A percentile compares a stretch with the other conserved stretches of the same genome.
These are phyloP conservation scores for Argyra leucocephala DNA, from an alignment of 2,888 invertebrate species.

Conservation along the genomic window DNA sequence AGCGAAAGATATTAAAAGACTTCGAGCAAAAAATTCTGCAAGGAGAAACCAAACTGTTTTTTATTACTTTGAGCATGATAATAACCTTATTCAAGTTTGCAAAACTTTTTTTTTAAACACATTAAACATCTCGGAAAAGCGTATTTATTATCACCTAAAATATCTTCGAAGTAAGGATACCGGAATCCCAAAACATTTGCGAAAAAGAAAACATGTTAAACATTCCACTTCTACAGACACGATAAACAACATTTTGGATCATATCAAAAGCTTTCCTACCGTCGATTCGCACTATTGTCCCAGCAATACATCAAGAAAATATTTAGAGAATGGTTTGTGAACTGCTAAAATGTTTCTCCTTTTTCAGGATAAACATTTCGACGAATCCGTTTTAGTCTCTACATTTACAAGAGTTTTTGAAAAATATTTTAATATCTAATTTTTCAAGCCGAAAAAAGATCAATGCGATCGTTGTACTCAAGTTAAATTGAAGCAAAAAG, in stretches of 20 bases:
- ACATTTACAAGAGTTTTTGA: background rate
- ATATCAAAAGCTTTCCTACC: too few relatives aligned
- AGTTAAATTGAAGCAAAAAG: background rate
- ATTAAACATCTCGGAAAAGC: background rate
- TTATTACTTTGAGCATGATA: conserved; percentile 1
- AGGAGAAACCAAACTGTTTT: background rate
- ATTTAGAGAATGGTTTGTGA: too few relatives aligned
- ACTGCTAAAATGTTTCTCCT: too few relatives aligned
- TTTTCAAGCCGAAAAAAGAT: conserved; percentile 1
- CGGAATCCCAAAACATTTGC: background rate
- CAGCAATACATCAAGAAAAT: too few relatives aligned
- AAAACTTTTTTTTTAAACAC: conserved; percentile 7
- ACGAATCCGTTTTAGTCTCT: too few relatives aligned
- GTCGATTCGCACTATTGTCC: too few relatives aligned
- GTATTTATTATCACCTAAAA: conserved; percentile 2
- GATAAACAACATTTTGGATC: too few relatives aligned
- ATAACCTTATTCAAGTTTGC: background rate
- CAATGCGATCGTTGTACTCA: background rate
- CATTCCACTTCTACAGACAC: too few relatives aligned
- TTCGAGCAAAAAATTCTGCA: background rate
- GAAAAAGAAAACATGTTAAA: background rate
- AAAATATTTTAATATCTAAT: background rate
- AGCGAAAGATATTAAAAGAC: conserved; percentile 1
- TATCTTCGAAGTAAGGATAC: background rate
- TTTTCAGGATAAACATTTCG: too few relatives aligned